Base-by-base conservation (phyloP, 2,797 vertebrate species). In the Lycodopsis pacificus region DNA sequence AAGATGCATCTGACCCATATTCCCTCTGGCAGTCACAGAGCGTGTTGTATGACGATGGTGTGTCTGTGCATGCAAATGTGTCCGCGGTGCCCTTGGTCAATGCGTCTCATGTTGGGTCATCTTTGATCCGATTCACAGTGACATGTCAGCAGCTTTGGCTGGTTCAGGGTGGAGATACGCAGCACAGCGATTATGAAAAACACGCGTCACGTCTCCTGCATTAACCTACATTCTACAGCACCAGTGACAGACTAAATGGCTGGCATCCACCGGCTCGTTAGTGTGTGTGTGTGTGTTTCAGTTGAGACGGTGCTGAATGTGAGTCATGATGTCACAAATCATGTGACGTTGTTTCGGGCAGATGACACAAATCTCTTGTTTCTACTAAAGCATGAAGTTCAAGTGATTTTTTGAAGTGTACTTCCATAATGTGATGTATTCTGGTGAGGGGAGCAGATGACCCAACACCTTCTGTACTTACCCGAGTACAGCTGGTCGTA, bases 221-320 rank as follows among this genome's bases (percentile, higher is more conserved):
- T 82, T 85, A 78, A 73, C 82, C 80, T 59, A 82, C 65, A 83
- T 86, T 84, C 65, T 8, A 34, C 30, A 20, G 27, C 56, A 48
- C 8, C 48, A 48, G 19, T 27, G 58, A 73, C 22, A 13, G 6
- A 30, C 57, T 66, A 19, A 73, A 63, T 34, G 36, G 64, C 30
- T 42, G 51, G 17, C 36, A 14, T 9, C 44, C 19, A 4, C 19
- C 17, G 3, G 32, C 46, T 51, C 9, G 22, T 81, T 51, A 7
- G 27, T 0, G 14, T 34, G 32, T 34, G 32, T 7, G 6, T 34
- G 32, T 32, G 30, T 20, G 42, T 32, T 44, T 71, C 44, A 20
- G n/a, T 3, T 20, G 4, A 32, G 53, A 20, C 9, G 46, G 20
- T 25, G 42, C 30, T 34, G 9, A 27, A 0, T 25, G 49, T 48